phyloP scores from a whole-genome alignment of 2,888 invertebrate species.

The Aricia artaxerxes region DNA sequence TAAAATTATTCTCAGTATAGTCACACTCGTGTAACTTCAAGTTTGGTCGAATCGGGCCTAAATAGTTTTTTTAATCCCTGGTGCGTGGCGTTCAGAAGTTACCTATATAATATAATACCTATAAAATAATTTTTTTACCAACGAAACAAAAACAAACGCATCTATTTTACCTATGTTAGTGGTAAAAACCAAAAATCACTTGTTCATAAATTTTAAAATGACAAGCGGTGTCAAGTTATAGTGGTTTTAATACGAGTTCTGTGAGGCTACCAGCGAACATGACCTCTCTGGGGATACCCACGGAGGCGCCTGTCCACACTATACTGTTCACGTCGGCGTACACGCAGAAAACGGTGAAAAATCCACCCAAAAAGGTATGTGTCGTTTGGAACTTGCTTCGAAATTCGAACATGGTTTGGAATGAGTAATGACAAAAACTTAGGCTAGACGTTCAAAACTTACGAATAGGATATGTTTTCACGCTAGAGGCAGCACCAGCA shows the following conservation, averaged over 20 bases:
- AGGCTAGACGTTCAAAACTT: too few relatives aligned
- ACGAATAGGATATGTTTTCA: too few relatives aligned
- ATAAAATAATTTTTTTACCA: too few relatives aligned
- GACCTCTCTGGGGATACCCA: conserved; percentile 73
- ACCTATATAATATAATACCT: too few relatives aligned
- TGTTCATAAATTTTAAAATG: not conserved
- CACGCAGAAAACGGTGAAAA: conserved; percentile 55
- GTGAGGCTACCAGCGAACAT: conserved; percentile 45
- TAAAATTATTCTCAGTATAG: too few relatives aligned
- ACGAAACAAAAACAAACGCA: too few relatives aligned
- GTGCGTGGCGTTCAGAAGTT: too few relatives aligned
- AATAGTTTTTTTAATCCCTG: too few relatives aligned
- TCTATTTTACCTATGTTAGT: not conserved
- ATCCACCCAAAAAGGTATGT: conserved; percentile 61
- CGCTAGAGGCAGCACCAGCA: too few relatives aligned
- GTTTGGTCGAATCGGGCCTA: too few relatives aligned
- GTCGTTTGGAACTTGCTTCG: not conserved
- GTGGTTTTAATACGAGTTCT: conserved; percentile 9
- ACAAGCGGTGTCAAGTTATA: not conserved
- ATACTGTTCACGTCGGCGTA: conserved; percentile 71
- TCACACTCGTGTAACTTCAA: too few relatives aligned
- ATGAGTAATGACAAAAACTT: too few relatives aligned
- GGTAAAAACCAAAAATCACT: not conserved
- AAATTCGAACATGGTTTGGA: not conserved
- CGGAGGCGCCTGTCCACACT: conserved; percentile 72